Evolutionary conservation across 2,797 vertebrate genomes (phyloP).

Genomic region (Acipenser oxyrinchus): DNA sequence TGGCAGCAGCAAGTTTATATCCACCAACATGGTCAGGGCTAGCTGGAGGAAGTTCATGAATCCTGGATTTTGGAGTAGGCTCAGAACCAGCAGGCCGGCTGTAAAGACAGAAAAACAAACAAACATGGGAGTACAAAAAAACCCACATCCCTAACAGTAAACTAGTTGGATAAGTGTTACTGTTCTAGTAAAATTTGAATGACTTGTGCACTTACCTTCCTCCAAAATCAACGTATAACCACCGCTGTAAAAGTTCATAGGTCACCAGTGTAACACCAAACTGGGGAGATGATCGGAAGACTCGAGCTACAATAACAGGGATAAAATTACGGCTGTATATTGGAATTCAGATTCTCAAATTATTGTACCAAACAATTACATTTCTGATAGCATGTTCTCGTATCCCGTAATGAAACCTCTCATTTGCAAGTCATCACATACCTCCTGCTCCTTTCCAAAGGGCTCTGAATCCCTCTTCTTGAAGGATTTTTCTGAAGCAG

Average conservation of each 20-base stretch:
- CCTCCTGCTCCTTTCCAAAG: slow-evolving; percentile 91
- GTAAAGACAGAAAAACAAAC: slow-evolving; percentile 25
- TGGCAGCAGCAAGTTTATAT: slow-evolving; percentile 88
- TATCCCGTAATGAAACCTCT: slow-evolving; percentile 27
- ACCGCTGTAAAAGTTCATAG: slow-evolving; percentile 86
- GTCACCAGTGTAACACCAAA: slow-evolving; percentile 89
- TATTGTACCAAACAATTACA: slow-evolving; percentile 26
- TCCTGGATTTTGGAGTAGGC: slow-evolving; percentile 77
- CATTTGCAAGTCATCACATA: slow-evolving; percentile 29
- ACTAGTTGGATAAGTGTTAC: too few species aligned
- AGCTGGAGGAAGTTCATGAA: slow-evolving; percentile 74
- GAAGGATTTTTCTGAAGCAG: slow-evolving; percentile 82
- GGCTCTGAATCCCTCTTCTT: slow-evolving; percentile 78
- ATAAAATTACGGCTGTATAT: slow-evolving; percentile 17
- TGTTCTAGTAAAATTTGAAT: neutral
- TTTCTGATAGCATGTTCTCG: slow-evolving; percentile 21
- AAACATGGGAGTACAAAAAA: too few species aligned
- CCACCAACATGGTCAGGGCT: slow-evolving; percentile 84
- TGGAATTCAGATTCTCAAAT: slow-evolving; percentile 13
- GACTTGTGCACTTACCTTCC: slow-evolving; percentile 69
- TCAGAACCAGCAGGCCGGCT: slow-evolving; percentile 76
- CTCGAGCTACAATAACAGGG: slow-evolving; percentile 69
- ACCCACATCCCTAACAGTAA: too few species aligned
- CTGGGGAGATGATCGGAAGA: slow-evolving; percentile 91
- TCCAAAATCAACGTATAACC: slow-evolving; percentile 86